A percentile compares a stretch with the other conserved stretches of the same genome.
Evolutionary conservation across 2,888 invertebrate species (phyloP).

Genomic region (Stenichneumon culpator): DNA sequence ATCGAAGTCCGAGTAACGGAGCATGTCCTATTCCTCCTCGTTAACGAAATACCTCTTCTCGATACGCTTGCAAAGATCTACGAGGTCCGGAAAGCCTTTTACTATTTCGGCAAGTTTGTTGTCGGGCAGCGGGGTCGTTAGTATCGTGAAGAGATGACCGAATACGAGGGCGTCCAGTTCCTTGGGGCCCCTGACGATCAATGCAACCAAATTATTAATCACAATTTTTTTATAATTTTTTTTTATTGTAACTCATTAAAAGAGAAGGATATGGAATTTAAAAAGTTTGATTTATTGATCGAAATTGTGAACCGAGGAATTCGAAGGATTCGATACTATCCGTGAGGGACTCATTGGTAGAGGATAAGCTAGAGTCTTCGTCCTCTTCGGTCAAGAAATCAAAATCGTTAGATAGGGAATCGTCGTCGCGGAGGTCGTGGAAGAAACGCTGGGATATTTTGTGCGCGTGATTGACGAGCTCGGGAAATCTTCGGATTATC

Average conservation of each 20-base stretch:
- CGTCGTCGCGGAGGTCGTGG: conserved; percentile 43
- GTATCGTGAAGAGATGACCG: conserved; percentile 97
- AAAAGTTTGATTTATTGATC: conserved; percentile 34
- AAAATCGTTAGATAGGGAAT: conserved; percentile 51
- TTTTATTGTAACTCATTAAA: conserved; percentile 66
- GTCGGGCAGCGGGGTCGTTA: conserved; percentile 94
- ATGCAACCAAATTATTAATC: conserved; percentile 32
- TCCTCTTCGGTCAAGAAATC: conserved; percentile 45
- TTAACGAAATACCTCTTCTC: conserved; percentile 93
- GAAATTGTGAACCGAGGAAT: conserved; percentile 31
- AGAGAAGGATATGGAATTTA: conserved; percentile 67
- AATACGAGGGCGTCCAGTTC: conserved; percentile 98
- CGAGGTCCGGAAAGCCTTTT: conserved; percentile 90
- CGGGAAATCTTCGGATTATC: conserved; percentile 85
- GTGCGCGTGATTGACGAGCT: conserved; percentile 82
- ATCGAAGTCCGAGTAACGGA: conserved; percentile 79
- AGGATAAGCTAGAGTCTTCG: conserved; percentile 8
- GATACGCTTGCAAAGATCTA: conserved; percentile 93
- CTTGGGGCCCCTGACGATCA: conserved; percentile 90
- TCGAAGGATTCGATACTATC: conserved; percentile 30
- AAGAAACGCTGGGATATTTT: conserved; percentile 74
- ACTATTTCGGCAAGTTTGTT: conserved; percentile 93
- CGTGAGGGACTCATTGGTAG: conserved; percentile 6
- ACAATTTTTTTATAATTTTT: conserved; percentile 11
- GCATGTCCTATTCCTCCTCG: conserved; percentile 79